Conservation (phyloP, 2,113 vertebrate genomes). For the Suncus etruscus region DNA sequence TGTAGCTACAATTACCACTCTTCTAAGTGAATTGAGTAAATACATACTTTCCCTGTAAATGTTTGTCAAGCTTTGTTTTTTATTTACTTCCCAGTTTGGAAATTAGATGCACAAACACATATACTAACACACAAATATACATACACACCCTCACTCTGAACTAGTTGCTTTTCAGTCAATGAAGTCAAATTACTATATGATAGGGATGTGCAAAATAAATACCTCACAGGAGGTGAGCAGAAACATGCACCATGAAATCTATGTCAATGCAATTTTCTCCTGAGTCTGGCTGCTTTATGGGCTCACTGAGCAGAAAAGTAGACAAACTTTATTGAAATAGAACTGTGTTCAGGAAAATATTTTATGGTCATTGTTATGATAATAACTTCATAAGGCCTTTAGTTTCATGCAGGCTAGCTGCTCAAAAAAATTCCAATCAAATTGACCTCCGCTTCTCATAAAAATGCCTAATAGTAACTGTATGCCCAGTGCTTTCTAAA, state of each 20-base stretch:
- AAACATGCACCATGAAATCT: not conserved
- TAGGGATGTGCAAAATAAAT: constrained; percentile 49
- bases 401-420: not conserved
- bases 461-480: constrained; percentile 43
- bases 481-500: not conserved
- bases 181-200: constrained; percentile 55
- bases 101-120: not conserved
- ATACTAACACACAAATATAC: not conserved
- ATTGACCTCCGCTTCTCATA: constrained; percentile 23
- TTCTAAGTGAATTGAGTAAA: constrained; percentile 21
- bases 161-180: constrained; percentile 68
- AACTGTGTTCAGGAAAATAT: constrained; percentile 24
- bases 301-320: constrained; percentile 22
- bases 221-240: constrained; percentile 35
- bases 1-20: not conserved
- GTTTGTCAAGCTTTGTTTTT: constrained; percentile 27
- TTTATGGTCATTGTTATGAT: constrained; percentile 56
- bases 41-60: constrained; percentile 49
- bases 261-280: not conserved
- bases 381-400: not conserved
- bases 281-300: not conserved
- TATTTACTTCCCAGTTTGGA: constrained; percentile 10
- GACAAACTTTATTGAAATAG: constrained; percentile 2
- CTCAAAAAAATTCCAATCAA: constrained; percentile 12
- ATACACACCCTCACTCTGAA: not conserved